Percentiles rank a stretch among this genome's conserved stretches.
Evolutionary conservation across 2,797 vertebrate species (phyloP).

Genomic region (Acrocephalus scirpaceus): DNA sequence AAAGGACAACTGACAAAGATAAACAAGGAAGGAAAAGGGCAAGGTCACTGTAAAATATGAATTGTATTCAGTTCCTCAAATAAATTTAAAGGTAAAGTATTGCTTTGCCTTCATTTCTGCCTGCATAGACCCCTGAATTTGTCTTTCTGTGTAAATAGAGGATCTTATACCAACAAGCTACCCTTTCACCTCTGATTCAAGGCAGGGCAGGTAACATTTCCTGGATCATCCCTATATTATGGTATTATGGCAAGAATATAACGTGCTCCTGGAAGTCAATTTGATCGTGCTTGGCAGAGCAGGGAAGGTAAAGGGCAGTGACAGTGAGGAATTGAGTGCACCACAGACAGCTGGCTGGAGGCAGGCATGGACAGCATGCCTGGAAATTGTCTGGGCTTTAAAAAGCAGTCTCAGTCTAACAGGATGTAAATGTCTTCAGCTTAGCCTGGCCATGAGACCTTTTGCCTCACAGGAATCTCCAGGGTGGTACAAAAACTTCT

Average conservation of each 20-base stretch:
- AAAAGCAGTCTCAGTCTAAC: background rate
- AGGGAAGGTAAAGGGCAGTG: background rate
- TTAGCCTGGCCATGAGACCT: background rate
- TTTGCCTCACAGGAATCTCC: background rate
- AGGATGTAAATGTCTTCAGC: background rate
- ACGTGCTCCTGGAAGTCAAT: background rate
- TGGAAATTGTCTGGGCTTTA: background rate
- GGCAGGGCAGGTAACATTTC: background rate
- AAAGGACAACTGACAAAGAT: constrained; percentile 11
- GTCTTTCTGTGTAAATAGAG: background rate
- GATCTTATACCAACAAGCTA: background rate
- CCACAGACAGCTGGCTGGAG: background rate
- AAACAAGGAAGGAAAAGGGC: constrained; percentile 19
- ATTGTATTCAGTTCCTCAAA: background rate
- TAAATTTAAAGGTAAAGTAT: background rate
- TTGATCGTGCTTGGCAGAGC: background rate
- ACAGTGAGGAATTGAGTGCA: background rate
- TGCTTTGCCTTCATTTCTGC: background rate
- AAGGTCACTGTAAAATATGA: background rate
- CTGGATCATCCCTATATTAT: background rate
- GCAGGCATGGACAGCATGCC: background rate
- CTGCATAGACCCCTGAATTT: background rate
- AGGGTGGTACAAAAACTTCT: background rate
- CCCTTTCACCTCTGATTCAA: background rate
- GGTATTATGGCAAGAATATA: background rate